Base-by-base conservation (phyloP, 2,888 invertebrate species). In the Cataglyphis albicans region DNA sequence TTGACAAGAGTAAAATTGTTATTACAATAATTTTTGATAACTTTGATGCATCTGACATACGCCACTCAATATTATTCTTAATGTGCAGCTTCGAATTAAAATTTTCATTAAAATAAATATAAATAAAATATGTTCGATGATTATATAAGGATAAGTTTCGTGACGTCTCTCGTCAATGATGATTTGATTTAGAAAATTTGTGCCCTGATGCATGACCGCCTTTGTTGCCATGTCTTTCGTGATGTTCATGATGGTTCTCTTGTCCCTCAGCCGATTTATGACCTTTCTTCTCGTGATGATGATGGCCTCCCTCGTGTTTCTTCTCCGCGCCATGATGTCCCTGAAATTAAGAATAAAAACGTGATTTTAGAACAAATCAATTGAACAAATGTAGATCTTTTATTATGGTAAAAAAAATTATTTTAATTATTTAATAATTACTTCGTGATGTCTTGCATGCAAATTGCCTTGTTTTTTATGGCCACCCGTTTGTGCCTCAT, bases 281-380 rank as follows among this genome's bases (percentile, higher is more conserved):
- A 0, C 96, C 96, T 94, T 96, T 95, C 18, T 95, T 94, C 1
- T 95, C 94, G 52, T 95, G 92, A 84, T 95, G 93, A 87, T 96
- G 95, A 0, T 95, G 95, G 0, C 96, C 96, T 87, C 96, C 95
- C 9, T 94, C 95, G 89, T 95, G 95, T 81, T 96, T 95, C 1
- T 96, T 96, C 63, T 95, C 95, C 63, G 96, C 95, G 0, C 96
- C 97, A 87, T 96, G 95, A 32, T 95, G 93, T 83, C 94, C 95
- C 93, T 93, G 59, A n/a, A 85, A 64, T 70, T 2, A 70, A 18
- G 6, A 44, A 18, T 0, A 0, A 59, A 32, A 41, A 70, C 10
- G 1, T 3, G n/a, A 10, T 29, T 29, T 48, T 21, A 25, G 35
- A 52, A 44, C 12, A 44, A 25, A 0, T 3, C 41, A 5, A 21